phyloP scores from a whole-genome alignment of 2,797 vertebrate species.

The Lycodopsis pacificus region DNA sequence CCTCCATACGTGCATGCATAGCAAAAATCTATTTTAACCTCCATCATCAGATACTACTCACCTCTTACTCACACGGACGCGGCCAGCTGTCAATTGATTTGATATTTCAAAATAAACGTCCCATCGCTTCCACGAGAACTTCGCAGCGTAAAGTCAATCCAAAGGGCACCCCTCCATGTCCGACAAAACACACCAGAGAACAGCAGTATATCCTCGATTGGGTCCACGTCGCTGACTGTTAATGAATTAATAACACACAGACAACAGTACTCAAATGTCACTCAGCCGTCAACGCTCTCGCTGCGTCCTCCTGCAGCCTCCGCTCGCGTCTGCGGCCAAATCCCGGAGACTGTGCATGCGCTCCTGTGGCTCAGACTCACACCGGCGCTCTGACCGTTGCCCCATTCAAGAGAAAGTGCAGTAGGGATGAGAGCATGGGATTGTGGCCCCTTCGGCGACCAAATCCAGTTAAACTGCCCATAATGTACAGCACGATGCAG shows the following conservation, averaged over 20 bases:
- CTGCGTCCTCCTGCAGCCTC: constrained; percentile 61
- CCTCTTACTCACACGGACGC: constrained; percentile 28
- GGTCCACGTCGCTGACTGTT: constrained; percentile 3
- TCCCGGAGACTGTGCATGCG: constrained; percentile 21
- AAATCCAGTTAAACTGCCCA: neutral
- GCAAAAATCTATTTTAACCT: neutral
- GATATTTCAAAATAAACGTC: constrained; percentile 38
- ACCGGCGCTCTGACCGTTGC: constrained; percentile 61
- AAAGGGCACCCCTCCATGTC: constrained; percentile 18
- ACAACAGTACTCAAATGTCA: constrained; percentile 47
- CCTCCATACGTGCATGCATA: neutral
- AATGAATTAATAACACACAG: constrained; percentile 10
- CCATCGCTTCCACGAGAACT: constrained; percentile 31
- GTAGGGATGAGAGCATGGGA: constrained; percentile 36
- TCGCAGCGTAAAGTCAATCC: constrained; percentile 34
- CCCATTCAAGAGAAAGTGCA: constrained; percentile 65
- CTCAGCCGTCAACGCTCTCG: constrained; percentile 10
- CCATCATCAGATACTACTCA: constrained; percentile 28
- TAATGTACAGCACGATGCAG: neutral
- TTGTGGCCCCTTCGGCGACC: constrained; percentile 14
- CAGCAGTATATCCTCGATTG: neutral
- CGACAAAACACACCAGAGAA: constrained; percentile 6
- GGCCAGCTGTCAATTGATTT: constrained; percentile 12
- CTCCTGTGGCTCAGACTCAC: constrained; percentile 33
- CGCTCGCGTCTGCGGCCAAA: constrained; percentile 60